These are phyloP conservation scores for Augiades crinisus DNA, from an alignment of 2,888 invertebrate genomes.

Conservation along the genomic window DNA sequence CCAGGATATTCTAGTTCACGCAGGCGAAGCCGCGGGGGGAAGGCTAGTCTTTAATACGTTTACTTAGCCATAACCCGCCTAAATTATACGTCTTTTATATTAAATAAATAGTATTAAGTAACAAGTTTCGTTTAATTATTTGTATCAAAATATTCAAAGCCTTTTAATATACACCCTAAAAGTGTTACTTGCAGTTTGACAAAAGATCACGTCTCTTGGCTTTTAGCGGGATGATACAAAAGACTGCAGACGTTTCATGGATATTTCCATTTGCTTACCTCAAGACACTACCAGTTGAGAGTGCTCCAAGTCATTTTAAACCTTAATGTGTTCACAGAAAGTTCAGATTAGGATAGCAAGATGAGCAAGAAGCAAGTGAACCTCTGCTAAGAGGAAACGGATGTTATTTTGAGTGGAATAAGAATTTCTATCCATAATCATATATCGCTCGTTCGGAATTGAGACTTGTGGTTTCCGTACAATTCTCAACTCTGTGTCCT, in stretches of 20 bases:
- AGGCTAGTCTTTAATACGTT: too few species aligned
- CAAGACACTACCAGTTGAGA: conserved; percentile 31
- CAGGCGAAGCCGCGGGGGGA: too few species aligned
- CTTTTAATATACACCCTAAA: too few species aligned
- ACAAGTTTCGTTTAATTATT: too few species aligned
- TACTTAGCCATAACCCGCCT: too few species aligned
- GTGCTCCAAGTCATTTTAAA: conserved; percentile 29
- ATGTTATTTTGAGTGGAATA: conserved; percentile 78
- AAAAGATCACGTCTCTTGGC: conserved; percentile 38
- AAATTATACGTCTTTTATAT: too few species aligned
- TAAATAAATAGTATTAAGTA: too few species aligned
- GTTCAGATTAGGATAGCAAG: conserved; percentile 27
- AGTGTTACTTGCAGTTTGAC: conserved; percentile 23
- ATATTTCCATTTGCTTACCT: conserved; percentile 44
- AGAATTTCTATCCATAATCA: conserved; percentile 73
- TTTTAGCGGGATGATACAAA: conserved; percentile 52
- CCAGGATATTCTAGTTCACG: too few species aligned
- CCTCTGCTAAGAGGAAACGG: conserved; percentile 72
- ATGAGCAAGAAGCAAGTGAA: conserved; percentile 45
- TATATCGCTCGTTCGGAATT: conserved; percentile 61
- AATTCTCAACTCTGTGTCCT: conserved; percentile 34
- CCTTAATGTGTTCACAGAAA: conserved; percentile 28
- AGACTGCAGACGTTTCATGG: conserved; percentile 42
- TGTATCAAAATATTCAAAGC: too few species aligned
- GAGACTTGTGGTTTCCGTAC: conserved; percentile 33